phyloP scores from a whole-genome alignment of 2,113 vertebrate species.

The Himantopus leucocephalus region DNA sequence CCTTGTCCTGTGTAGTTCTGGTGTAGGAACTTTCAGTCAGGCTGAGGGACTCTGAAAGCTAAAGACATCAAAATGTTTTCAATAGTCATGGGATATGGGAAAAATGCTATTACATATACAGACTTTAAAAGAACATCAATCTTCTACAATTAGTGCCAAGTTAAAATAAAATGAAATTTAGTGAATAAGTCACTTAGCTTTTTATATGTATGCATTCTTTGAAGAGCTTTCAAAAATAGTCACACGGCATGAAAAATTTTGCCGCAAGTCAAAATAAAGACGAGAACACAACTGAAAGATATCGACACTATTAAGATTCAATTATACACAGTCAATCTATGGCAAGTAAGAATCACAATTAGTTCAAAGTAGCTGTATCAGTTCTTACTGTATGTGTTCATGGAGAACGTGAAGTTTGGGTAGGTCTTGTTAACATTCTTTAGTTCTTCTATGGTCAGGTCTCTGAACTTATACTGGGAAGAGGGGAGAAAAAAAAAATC shows the following conservation, averaged over 20 bases:
- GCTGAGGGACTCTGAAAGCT: neutral
- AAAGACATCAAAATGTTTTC: neutral
- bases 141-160: neutral
- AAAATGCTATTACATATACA: neutral
- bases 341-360: neutral
- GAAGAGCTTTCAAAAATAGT: neutral
- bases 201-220: neutral
- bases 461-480: slow-evolving; percentile 82
- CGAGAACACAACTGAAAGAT: neutral
- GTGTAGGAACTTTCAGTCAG: neutral
- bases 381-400: slow-evolving; percentile 80
- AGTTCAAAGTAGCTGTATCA: neutral
- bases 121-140: neutral
- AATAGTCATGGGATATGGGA: neutral
- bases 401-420: slow-evolving; percentile 75
- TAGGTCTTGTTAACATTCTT: slow-evolving; percentile 70
- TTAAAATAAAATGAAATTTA: neutral
- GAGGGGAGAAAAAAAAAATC: neutral
- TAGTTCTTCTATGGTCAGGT: slow-evolving; percentile 80
- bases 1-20: neutral
- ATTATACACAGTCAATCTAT: neutral
- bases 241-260: neutral
- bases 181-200: neutral
- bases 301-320: neutral
- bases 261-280: neutral